Evolutionary conservation across 2,797 vertebrate genomes (phyloP).

Genomic region (Thaleichthys pacificus): DNA sequence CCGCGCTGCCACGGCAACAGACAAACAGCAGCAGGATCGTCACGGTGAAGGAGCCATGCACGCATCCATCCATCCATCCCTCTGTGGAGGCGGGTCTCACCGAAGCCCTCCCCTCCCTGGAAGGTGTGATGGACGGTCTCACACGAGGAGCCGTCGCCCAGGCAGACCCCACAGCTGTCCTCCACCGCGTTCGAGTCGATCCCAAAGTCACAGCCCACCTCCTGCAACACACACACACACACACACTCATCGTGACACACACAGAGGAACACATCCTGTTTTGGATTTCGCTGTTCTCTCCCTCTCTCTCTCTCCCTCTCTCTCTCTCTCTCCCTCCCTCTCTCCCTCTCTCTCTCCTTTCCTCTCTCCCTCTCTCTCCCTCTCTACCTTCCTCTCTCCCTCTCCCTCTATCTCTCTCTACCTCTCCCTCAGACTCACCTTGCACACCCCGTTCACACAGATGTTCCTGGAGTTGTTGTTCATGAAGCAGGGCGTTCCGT

Average conservation of each 20-base stretch:
- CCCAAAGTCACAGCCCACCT: slow-evolving; percentile 92
- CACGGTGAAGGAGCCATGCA: not conserved
- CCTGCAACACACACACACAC: slow-evolving; percentile 61
- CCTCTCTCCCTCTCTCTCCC: not conserved
- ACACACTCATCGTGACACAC: slow-evolving; percentile 6
- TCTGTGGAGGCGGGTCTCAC: slow-evolving; percentile 66
- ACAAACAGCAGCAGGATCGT: slow-evolving; percentile 42
- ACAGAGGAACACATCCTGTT: not conserved
- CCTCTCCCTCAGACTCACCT: slow-evolving; percentile 91
- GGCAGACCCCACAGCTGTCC: slow-evolving; percentile 92
- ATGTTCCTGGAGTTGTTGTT: slow-evolving; percentile 86
- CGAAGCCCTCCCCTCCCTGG: slow-evolving; percentile 85
- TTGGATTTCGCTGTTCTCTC: not conserved
- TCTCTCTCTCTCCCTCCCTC: not conserved
- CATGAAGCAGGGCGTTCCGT: slow-evolving; percentile 93
- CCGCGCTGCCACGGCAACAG: slow-evolving; percentile 51
- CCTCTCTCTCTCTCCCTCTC: not conserved
- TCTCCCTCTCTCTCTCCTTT: not conserved
- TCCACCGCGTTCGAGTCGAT: slow-evolving; percentile 94
- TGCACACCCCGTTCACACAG: slow-evolving; percentile 99
- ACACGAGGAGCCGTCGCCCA: slow-evolving; percentile 90
- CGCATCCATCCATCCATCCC: not conserved
- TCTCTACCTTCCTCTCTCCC: too few relatives aligned
- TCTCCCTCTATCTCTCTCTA: slow-evolving; percentile 69
- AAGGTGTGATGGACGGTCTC: slow-evolving; percentile 84